Percentiles rank a stretch among this genome's conserved stretches.
Conservation (phyloP, 2,888 invertebrate genomes). For the Polymixis flavicincta region DNA sequence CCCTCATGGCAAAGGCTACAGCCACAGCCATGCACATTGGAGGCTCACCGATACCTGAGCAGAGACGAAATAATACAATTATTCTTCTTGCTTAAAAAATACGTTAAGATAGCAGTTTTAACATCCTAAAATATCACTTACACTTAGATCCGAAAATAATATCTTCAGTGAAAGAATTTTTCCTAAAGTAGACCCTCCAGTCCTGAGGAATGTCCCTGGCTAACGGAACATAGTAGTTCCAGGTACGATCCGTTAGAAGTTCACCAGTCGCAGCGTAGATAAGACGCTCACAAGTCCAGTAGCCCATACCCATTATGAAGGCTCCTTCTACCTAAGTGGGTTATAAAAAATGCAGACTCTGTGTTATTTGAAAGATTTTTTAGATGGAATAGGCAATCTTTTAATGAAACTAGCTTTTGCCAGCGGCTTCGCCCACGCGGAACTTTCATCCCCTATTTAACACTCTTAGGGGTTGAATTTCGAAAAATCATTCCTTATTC, state of each 20-base stretch:
- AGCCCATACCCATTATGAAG: constrained; percentile 94
- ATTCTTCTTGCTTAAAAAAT: background rate
- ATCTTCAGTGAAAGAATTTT: constrained; percentile 91
- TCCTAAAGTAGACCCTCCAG: constrained; percentile 92
- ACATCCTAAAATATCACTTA: constrained; percentile 77
- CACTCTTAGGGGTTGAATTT: too few relatives aligned
- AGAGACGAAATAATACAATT: background rate
- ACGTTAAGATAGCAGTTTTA: background rate
- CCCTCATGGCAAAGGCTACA: constrained; percentile 91
- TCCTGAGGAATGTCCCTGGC: constrained; percentile 94
- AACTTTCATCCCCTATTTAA: too few relatives aligned
- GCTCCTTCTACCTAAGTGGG: constrained; percentile 92
- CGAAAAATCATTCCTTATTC: too few relatives aligned
- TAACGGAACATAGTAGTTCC: constrained; percentile 94
- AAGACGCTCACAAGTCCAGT: constrained; percentile 93
- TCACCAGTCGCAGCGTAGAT: constrained; percentile 92
- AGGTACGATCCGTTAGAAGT: constrained; percentile 93
- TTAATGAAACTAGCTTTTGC: too few relatives aligned
- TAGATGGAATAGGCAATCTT: background rate
- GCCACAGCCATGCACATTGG: constrained; percentile 84
- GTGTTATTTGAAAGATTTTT: too few relatives aligned
- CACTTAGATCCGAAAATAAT: constrained; percentile 93
- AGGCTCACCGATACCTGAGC: constrained; percentile 88
- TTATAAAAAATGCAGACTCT: background rate
- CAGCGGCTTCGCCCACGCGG: too few relatives aligned